Evolutionary conservation across 2,797 vertebrate species (phyloP).

Genomic region (Myotis findleyi): DNA sequence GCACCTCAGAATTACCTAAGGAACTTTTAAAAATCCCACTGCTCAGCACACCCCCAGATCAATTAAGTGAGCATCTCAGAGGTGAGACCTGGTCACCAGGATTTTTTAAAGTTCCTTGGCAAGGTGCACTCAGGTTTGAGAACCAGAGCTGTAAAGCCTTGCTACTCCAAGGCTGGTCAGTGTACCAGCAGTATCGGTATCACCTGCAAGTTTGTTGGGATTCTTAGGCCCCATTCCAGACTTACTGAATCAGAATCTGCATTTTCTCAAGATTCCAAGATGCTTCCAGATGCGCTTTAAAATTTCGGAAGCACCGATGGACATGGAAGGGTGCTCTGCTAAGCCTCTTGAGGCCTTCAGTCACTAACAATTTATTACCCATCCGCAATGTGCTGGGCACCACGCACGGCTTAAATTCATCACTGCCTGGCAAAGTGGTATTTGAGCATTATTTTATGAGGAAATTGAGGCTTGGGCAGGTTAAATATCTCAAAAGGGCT

Average conservation of each 20-base stretch:
- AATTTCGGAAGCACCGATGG: neutral
- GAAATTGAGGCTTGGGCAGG: neutral
- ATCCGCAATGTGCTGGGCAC: neutral
- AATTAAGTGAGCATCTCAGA: neutral
- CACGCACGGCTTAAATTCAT: neutral
- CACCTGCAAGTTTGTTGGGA: neutral
- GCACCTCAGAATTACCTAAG: neutral
- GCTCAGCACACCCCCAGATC: neutral
- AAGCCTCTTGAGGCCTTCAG: neutral
- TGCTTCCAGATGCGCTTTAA: constrained; percentile 13
- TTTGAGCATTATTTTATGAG: neutral
- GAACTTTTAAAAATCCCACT: neutral
- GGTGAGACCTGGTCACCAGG: neutral
- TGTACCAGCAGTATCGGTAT: neutral
- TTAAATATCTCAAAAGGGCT: constrained; percentile 32
- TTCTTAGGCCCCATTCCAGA: neutral
- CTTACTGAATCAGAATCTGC: constrained; percentile 3
- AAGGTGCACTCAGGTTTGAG: neutral
- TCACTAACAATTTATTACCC: neutral
- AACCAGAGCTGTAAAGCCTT: neutral
- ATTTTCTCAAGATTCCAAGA: constrained; percentile 24
- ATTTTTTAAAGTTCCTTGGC: neutral
- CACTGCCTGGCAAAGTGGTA: neutral
- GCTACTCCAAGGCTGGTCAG: neutral
- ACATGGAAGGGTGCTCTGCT: neutral